Percentiles rank a stretch among this genome's conserved stretches.
These are phyloP conservation scores for Cephus cinctus DNA, from an alignment of 1,140 invertebrate species.

Conservation along the genomic window DNA sequence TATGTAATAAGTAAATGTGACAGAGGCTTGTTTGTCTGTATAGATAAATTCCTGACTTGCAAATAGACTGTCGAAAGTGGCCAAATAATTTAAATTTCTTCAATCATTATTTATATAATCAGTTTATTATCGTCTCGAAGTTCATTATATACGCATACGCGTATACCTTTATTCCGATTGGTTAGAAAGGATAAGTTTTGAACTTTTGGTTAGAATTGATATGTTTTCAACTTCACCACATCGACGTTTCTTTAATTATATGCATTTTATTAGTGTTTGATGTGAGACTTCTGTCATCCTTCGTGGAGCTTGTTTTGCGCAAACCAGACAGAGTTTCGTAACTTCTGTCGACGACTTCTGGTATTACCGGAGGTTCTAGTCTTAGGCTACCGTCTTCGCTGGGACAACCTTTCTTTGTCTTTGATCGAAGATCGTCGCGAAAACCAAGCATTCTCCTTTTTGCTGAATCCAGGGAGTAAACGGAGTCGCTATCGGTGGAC, in stretches of 20 bases:
- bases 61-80: too few species aligned
- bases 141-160: not conserved
- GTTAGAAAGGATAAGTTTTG: not conserved
- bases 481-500: slow-evolving; percentile 24
- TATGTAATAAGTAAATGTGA: not conserved
- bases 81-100: not conserved
- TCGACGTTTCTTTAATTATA: not conserved
- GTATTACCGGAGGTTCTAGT: slow-evolving; percentile 36
- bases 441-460: not conserved
- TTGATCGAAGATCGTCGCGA: not conserved
- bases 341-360: slow-evolving; percentile 39
- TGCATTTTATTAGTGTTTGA: not conserved
- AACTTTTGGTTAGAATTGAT: not conserved
- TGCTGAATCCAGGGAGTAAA: slow-evolving; percentile 18
- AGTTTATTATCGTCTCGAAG: not conserved
- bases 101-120: not conserved
- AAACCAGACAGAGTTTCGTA: slow-evolving; percentile 32
- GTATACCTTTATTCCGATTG: too few species aligned
- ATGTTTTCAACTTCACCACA: not conserved
- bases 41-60: too few species aligned
- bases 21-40: not conserved
- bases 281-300: slow-evolving; percentile 22
- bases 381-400: slow-evolving; percentile 17
- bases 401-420: not conserved
- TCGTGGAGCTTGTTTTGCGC: slow-evolving; percentile 11